Evolutionary conservation across 2,888 invertebrate genomes (phyloP).

Genomic region (Drosophila picticornis): DNA sequence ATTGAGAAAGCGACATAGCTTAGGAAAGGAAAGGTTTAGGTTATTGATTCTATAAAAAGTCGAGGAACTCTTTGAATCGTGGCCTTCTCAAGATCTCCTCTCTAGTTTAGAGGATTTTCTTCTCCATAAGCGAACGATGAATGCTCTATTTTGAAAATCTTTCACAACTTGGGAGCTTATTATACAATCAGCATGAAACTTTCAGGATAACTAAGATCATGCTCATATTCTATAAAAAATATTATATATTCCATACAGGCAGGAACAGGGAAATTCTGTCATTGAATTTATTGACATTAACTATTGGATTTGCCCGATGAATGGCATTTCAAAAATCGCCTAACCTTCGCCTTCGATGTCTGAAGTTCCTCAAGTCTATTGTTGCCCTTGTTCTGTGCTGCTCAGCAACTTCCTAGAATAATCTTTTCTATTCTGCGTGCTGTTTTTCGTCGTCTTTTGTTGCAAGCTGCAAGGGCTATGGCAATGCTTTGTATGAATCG

Average conservation of each 20-base stretch:
- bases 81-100: neutral
- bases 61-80: conserved; percentile 6
- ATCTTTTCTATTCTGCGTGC: conserved; percentile 32
- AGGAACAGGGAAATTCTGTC: neutral
- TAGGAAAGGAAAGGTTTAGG: conserved; percentile 21
- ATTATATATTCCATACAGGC: neutral
- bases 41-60: neutral
- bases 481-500: conserved; percentile 50
- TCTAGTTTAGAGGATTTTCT: neutral
- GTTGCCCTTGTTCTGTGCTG: conserved; percentile 41
- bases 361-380: conserved; percentile 29
- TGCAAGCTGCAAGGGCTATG: conserved; percentile 24
- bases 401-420: conserved; percentile 50
- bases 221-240: neutral
- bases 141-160: neutral
- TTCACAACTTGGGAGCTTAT: neutral
- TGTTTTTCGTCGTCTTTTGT: conserved; percentile 23
- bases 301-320: conserved; percentile 5
- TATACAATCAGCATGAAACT: neutral
- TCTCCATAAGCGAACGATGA: no score
- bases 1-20: conserved; percentile 44
- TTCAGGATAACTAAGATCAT: neutral
- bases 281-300: neutral
- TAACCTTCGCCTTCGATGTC: conserved; percentile 27
- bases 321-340: conserved; percentile 6